Evolutionary conservation across 2,113 vertebrate species (phyloP).

Genomic region (Thermophis baileyi): DNA sequence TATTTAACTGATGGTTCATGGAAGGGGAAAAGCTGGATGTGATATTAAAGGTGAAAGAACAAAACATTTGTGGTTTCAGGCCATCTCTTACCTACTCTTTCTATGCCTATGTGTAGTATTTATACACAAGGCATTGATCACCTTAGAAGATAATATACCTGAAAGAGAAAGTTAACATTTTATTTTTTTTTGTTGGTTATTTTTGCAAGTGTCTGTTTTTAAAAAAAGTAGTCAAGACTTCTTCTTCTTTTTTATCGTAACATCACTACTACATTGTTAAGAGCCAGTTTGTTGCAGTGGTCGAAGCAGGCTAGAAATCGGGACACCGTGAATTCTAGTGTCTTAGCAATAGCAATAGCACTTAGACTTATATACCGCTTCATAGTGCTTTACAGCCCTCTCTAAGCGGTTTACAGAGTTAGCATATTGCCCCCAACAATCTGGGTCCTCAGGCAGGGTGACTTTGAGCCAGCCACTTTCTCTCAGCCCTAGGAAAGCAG

Average conservation of each 20-base stretch:
- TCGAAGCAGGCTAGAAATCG: background rate
- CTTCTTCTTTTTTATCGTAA: background rate
- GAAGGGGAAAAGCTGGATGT: background rate
- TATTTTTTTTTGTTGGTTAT: background rate
- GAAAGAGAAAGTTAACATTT: background rate
- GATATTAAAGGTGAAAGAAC: slow-evolving; percentile 11
- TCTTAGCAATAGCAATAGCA: too few relatives aligned
- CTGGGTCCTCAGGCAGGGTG: background rate
- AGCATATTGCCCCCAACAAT: too few relatives aligned
- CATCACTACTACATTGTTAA: background rate
- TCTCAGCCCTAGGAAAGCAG: background rate
- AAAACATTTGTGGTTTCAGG: slow-evolving; percentile 24
- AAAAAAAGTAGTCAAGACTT: background rate
- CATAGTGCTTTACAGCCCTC: too few relatives aligned
- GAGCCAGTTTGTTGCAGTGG: background rate
- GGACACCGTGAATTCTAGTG: background rate
- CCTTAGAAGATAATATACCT: background rate
- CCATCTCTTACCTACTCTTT: background rate
- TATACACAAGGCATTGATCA: slow-evolving; percentile 1
- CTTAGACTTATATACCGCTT: too few relatives aligned
- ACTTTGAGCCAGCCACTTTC: background rate
- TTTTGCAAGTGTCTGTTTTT: background rate
- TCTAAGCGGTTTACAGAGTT: too few relatives aligned
- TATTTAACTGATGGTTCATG: slow-evolving; percentile 1
- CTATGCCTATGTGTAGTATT: slow-evolving; percentile 1